A percentile compares a stretch with the other conserved stretches of the same genome.
phyloP scores from a whole-genome alignment of 2,113 vertebrate genomes.

The Otolemur garnettii region DNA sequence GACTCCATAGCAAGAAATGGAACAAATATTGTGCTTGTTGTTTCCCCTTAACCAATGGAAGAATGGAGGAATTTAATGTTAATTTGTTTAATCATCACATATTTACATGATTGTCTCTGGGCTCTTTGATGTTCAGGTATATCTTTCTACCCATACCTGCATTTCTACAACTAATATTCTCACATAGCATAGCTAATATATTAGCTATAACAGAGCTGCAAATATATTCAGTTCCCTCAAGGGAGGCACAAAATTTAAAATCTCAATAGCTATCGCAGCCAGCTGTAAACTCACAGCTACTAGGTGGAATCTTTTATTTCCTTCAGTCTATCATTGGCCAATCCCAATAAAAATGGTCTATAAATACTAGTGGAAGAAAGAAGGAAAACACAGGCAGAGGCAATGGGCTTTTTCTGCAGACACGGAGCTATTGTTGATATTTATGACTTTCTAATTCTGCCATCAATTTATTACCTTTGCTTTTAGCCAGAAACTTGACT shows the following conservation, averaged over 20 bases:
- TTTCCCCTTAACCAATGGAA: neutral
- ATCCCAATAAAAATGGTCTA: constrained; percentile 25
- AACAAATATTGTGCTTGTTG: neutral
- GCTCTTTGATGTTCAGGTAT: neutral
- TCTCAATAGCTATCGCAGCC: neutral
- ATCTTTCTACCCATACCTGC: neutral
- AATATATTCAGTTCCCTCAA: neutral
- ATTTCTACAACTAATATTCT: constrained; percentile 24
- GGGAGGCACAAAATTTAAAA: neutral
- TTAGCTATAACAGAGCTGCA: neutral
- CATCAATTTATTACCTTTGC: neutral
- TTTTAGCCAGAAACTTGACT: neutral
- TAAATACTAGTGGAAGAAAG: neutral
- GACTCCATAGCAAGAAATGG: neutral
- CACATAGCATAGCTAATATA: neutral
- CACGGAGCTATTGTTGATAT: neutral
- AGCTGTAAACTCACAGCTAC: neutral
- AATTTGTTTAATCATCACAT: neutral
- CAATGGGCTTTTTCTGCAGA: neutral
- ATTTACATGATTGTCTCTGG: neutral
- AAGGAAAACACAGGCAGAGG: neutral
- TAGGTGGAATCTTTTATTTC: neutral
- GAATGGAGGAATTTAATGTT: neutral
- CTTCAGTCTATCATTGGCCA: neutral
- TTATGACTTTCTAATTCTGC: neutral